These are phyloP conservation scores for Ginglymostoma cirratum DNA, from an alignment of 2,113 vertebrate species.

Conservation along the genomic window DNA sequence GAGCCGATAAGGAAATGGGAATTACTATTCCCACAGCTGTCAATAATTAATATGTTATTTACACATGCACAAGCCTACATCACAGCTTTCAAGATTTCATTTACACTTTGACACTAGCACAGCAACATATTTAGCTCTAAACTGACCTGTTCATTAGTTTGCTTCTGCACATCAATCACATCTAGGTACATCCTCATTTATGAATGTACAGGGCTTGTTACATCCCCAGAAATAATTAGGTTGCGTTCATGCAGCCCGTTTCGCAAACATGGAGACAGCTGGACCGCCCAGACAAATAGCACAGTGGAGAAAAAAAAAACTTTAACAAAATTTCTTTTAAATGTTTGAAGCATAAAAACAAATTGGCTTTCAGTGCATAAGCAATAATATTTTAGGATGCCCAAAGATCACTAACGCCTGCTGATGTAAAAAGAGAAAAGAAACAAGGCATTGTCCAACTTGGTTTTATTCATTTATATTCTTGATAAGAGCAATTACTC, in stretches of 20 bases:
- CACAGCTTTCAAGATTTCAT: slow-evolving; percentile 72
- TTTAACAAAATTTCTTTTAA: no score
- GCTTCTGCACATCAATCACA: slow-evolving; percentile 47
- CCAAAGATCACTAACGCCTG: not conserved
- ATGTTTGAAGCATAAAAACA: not conserved
- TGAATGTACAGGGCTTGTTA: slow-evolving; percentile 45
- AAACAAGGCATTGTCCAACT: not conserved
- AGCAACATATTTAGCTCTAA: slow-evolving; percentile 63
- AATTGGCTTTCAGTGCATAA: not conserved
- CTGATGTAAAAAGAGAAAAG: not conserved
- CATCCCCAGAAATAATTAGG: slow-evolving; percentile 31
- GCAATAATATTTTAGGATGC: not conserved
- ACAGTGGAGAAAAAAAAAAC: not conserved
- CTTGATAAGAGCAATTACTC: not conserved
- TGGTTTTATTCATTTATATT: not conserved
- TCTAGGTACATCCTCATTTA: slow-evolving; percentile 49
- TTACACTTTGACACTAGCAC: slow-evolving; percentile 75
- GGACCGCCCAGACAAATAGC: not conserved
- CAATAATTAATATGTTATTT: slow-evolving; percentile 94
- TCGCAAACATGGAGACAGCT: not conserved
- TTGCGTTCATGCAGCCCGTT: not conserved
- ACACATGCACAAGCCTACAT: slow-evolving; percentile 77
- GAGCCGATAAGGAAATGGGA: slow-evolving; percentile 52
- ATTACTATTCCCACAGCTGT: slow-evolving; percentile 57
- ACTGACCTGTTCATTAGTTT: slow-evolving; percentile 57